Conservation (phyloP, 2,113 vertebrate species). For the Peromyscus californicus region DNA sequence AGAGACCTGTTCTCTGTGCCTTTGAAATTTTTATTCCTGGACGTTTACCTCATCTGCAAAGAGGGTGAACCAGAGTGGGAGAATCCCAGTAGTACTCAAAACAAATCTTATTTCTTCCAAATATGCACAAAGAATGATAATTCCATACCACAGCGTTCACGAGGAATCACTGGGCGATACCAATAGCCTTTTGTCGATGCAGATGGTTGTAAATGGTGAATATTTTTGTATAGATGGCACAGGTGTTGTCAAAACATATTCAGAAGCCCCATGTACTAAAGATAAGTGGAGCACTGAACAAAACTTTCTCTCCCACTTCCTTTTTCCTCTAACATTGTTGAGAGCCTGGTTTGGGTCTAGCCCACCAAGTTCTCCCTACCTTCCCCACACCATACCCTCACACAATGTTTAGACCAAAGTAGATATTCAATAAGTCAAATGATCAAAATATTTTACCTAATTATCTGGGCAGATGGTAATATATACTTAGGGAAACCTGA, state of each 20-base stretch:
- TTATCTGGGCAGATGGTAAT: not conserved
- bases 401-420: not conserved
- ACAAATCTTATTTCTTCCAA: not conserved
- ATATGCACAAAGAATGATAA: not conserved
- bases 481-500: not conserved
- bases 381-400: not conserved
- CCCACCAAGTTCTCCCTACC: not conserved
- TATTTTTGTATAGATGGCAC: not conserved
- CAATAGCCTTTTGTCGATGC: not conserved
- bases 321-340: slow-evolving; percentile 14
- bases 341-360: not conserved
- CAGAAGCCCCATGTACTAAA: not conserved
- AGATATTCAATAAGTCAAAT: not conserved
- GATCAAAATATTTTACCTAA: slow-evolving; percentile 19
- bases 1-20: not conserved
- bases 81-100: slow-evolving; percentile 1
- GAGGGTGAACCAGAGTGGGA: not conserved
- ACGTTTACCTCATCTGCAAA: slow-evolving; percentile 4
- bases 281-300: not conserved
- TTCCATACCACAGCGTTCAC: not conserved
- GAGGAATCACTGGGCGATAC: not conserved
- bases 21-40: slow-evolving; percentile 48
- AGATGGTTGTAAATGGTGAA: not conserved
- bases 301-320: not conserved
- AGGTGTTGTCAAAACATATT: not conserved